Evolutionary conservation across 53 echinoderm and acorn worm genomes (phyloP).

Genomic region (Antedon mediterranea): DNA sequence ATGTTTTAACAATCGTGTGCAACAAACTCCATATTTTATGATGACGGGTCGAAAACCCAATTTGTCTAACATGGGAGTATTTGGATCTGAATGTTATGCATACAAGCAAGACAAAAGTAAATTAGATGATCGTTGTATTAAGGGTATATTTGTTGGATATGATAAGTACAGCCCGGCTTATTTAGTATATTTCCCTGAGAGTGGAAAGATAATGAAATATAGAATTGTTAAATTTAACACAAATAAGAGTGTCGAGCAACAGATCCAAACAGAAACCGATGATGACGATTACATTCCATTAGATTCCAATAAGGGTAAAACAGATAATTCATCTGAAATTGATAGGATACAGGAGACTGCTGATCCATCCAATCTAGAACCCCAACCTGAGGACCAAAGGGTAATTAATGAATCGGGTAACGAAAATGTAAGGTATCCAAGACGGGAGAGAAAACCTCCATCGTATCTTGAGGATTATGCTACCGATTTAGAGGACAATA

Average conservation of each 20-base stretch:
- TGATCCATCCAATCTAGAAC: not conserved
- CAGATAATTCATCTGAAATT: not conserved
- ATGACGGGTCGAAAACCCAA: not conserved
- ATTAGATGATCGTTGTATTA: not conserved
- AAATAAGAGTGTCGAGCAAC: not conserved
- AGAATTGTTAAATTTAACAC: not conserved
- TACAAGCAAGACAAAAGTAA: conserved; percentile 1
- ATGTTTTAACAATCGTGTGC: not conserved
- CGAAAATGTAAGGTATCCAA: not conserved
- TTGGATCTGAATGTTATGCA: conserved; percentile 29
- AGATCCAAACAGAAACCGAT: conserved; percentile 9
- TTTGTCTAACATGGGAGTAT: too few species aligned
- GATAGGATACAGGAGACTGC: not conserved
- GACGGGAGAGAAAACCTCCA: not conserved
- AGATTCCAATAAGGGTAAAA: not conserved
- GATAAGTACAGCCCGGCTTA: not conserved
- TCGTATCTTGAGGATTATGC: not conserved
- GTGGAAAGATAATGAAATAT: not conserved
- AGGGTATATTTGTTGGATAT: not conserved
- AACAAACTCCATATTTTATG: not conserved
- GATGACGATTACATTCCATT: not conserved
- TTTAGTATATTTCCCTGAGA: not conserved
- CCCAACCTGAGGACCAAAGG: not conserved
- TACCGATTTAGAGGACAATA: not conserved
- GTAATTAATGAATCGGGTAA: not conserved